These are phyloP conservation scores for Axinella damicornis DNA, from an alignment of 37 sponge, comb jelly and placozoan genomes.

Conservation along the genomic window DNA sequence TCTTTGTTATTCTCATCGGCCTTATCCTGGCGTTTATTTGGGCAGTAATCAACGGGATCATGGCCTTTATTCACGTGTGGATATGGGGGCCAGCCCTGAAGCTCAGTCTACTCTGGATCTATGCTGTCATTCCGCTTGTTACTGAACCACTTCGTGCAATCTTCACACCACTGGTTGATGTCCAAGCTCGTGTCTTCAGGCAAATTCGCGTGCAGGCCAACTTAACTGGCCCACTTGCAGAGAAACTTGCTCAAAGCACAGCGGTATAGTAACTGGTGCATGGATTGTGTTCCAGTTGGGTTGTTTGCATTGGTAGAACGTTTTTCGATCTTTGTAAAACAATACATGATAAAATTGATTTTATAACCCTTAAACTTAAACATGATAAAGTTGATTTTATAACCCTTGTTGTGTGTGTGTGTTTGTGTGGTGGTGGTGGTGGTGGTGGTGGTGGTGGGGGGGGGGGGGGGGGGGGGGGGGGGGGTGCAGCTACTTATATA, in stretches of 20 bases:
- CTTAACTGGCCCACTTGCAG: background rate
- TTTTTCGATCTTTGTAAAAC: too few species aligned
- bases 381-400: too few species aligned
- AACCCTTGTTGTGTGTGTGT: too few species aligned
- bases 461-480: too few species aligned
- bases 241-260: background rate
- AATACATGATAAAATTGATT: too few species aligned
- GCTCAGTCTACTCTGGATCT: constrained; percentile 8
- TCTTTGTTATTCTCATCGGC: constrained; percentile 49
- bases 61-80: constrained; percentile 26
- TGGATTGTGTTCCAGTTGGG: too few species aligned
- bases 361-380: too few species aligned
- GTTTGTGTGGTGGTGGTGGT: too few species aligned
- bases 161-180: constrained; percentile 35
- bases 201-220: constrained; percentile 27
- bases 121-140: constrained; percentile 15
- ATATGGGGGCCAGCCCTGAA: constrained; percentile 23
- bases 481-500: too few species aligned
- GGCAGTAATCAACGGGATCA: constrained; percentile 36
- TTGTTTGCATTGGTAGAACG: too few species aligned
- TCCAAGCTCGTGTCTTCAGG: constrained; percentile 43
- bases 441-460: too few species aligned
- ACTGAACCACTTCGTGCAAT: constrained; percentile 13
- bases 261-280: too few species aligned
- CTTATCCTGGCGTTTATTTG: constrained; percentile 26